These are phyloP conservation scores for Stegostoma tigrinum DNA, from an alignment of 2,113 vertebrate genomes.

Conservation along the genomic window DNA sequence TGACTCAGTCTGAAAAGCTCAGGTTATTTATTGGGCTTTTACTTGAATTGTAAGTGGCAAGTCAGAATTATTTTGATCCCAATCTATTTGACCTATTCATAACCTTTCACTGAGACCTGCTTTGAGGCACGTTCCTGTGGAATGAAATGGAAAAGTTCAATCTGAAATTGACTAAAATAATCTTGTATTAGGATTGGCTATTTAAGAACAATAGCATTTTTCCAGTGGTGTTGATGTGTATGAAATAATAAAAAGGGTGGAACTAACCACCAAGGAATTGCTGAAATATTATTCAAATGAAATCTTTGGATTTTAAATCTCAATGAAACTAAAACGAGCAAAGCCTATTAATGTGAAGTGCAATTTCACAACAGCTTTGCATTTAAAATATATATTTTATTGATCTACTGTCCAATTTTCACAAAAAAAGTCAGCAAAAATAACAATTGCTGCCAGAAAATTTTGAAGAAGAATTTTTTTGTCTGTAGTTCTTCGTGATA, in stretches of 20 bases:
- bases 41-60: not conserved
- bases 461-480: not conserved
- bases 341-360: not conserved
- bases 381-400: not conserved
- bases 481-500: not conserved
- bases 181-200: not conserved
- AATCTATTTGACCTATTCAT: not conserved
- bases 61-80: not conserved
- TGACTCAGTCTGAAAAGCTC: not conserved
- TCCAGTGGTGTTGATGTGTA: not conserved
- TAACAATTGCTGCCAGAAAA: not conserved
- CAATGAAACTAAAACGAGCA: not conserved
- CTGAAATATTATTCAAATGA: not conserved
- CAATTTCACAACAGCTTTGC: not conserved
- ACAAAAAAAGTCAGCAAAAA: not conserved
- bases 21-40: not conserved
- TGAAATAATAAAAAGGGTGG: not conserved
- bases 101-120: not conserved
- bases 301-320: not conserved
- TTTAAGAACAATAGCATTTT: not conserved
- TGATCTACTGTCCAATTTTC: not conserved
- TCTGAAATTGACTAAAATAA: not conserved
- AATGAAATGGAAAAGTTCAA: not conserved
- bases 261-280: not conserved
- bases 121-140: not conserved